These are phyloP conservation scores for Oryzias curvinotus DNA, from an alignment of 2,113 vertebrate species.

Conservation along the genomic window DNA sequence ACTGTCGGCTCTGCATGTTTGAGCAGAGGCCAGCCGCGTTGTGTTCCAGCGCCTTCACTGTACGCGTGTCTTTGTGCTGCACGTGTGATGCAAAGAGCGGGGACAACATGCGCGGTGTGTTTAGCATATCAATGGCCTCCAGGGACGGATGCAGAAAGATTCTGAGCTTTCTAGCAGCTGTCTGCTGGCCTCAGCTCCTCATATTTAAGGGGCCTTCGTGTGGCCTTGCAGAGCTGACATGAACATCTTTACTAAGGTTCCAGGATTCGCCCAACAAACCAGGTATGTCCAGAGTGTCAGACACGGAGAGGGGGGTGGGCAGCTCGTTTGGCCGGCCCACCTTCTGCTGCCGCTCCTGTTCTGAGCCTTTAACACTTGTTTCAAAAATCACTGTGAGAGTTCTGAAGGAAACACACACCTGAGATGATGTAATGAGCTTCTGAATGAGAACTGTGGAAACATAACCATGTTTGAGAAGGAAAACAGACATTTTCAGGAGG, in stretches of 20 bases:
- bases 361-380: conserved; percentile 17
- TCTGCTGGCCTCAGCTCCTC: conserved; percentile 35
- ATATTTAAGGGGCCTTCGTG: conserved; percentile 77
- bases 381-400: conserved; percentile 32
- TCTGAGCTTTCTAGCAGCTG: conserved; percentile 71
- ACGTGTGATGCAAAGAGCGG: conserved; percentile 13
- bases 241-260: conserved; percentile 81
- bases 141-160: conserved; percentile 50
- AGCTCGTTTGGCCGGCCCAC: not conserved
- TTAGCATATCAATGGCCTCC: conserved; percentile 77
- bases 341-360: conserved; percentile 13
- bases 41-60: conserved; percentile 25
- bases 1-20: conserved; percentile 59
- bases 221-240: conserved; percentile 73
- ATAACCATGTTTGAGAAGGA: not conserved
- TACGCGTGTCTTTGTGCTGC: conserved; percentile 24
- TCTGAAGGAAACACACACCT: conserved; percentile 17
- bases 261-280: conserved; percentile 79
- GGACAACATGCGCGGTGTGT: conserved; percentile 39
- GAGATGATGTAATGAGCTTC: not conserved
- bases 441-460: too few species aligned
- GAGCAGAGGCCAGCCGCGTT: conserved; percentile 8
- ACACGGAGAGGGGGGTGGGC: not conserved
- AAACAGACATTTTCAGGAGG: too few species aligned
- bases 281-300: conserved; percentile 66